A percentile compares a stretch with the other conserved stretches of the same genome.
These are phyloP conservation scores for Troilus luridus DNA, from an alignment of 2,888 invertebrate species.

Conservation along the genomic window DNA sequence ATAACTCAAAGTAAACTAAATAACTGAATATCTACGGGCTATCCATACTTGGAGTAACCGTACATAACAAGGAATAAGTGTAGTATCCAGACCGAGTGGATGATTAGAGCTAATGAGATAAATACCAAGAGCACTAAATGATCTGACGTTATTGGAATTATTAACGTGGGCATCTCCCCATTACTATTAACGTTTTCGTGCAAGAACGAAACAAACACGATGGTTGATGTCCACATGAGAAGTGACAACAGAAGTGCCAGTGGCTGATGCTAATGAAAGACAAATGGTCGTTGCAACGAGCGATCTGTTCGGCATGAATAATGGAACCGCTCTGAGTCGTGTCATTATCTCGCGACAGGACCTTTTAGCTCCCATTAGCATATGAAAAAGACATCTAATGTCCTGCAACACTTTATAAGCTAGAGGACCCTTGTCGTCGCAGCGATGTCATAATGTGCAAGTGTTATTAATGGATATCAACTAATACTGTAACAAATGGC, in stretches of 20 bases:
- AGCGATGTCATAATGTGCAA: neutral
- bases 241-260: neutral
- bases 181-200: too few species aligned
- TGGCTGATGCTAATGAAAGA: conserved; percentile 1
- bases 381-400: neutral
- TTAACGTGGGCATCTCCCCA: too few species aligned
- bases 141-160: too few species aligned
- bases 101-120: too few species aligned
- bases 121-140: too few species aligned
- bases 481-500: neutral
- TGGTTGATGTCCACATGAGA: neutral
- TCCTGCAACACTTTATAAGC: neutral
- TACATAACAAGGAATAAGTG: too few species aligned
- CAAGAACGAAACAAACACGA: neutral
- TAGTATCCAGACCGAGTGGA: too few species aligned
- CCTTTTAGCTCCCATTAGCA: neutral
- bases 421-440: neutral
- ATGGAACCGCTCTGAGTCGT: neutral
- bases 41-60: too few species aligned
- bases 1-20: too few species aligned
- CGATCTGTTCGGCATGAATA: neutral
- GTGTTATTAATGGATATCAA: neutral
- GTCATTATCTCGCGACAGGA: neutral
- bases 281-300: neutral
- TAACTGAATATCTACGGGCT: too few species aligned